Base-by-base conservation (phyloP, 2,888 invertebrate genomes). In the Rhogogaster chlorosoma region DNA sequence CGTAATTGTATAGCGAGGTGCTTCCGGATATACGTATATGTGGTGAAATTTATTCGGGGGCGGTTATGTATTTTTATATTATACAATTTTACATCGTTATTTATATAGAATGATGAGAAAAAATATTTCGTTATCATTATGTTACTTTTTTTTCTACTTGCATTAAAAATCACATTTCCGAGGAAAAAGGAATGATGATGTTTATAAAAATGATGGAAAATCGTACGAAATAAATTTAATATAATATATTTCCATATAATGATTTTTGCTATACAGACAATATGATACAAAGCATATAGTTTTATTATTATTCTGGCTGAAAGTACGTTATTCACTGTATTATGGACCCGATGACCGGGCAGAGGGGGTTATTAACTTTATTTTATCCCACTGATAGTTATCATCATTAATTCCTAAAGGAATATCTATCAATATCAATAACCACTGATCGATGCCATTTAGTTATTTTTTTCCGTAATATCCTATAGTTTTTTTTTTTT, bases 201-300 rank as follows among this genome's bases (percentile, higher is more conserved):
- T n/a, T 15, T 18, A 22, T 36, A 78, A 12, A 80, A 61, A 80
- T 38, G n/a, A 38, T 3, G 32, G n/a, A 18, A 83, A 64, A 15
- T 64, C 64, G 22, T 64, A 67, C 10, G 36, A 85, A 87, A 85
- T 93, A 93, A 93, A 93, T 93, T 93, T 89, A 92, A 92, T 93
- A 93, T 93, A 93, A 93, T 93, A 93, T 93, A 93, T 61, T 93
- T 93, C 92, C 92, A 93, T 93, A 91, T 93, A 93, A 92, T 93
- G 91, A 91, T 93, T 83, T 91, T 93, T 92, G 93, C 93, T 93
- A 93, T 93, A 93, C 93, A 93, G 93, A 93, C 92, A 93, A 91
- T 93, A 93, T 93, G 89, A 93, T 93, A 93, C 93, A 93, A 93
- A 93, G 93, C 93, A 93, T 92, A 82, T 29, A 32, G 29, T 15